These are phyloP conservation scores for Corvus moneduloides DNA, from an alignment of 2,113 vertebrate species.

Conservation along the genomic window DNA sequence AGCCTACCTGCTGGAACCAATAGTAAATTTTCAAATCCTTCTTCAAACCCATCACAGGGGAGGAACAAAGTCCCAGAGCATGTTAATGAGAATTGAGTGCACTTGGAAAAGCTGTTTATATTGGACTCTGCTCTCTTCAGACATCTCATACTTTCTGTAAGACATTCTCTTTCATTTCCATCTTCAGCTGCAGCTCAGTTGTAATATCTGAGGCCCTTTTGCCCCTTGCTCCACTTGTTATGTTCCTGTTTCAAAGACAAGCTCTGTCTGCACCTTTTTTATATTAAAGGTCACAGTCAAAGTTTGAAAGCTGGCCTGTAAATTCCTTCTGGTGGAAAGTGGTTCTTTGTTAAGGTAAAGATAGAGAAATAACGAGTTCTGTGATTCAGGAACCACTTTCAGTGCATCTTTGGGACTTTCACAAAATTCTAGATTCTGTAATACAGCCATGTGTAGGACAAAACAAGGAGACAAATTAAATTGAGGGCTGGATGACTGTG, in stretches of 20 bases:
- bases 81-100: background rate
- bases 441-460: background rate
- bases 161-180: background rate
- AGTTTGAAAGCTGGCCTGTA: background rate
- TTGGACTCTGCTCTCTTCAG: background rate
- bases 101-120: constrained; percentile 9
- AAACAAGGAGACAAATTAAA: background rate
- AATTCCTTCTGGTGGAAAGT: background rate
- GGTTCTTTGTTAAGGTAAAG: background rate
- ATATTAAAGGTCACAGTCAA: background rate
- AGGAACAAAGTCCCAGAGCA: background rate
- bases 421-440: background rate
- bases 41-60: background rate
- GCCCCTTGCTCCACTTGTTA: background rate
- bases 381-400: background rate
- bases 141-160: background rate
- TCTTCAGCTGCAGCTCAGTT: background rate
- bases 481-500: background rate
- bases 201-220: background rate
- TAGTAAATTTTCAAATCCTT: background rate
- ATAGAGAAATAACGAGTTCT: background rate
- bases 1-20: background rate
- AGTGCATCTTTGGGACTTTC: background rate
- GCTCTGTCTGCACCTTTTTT: background rate
- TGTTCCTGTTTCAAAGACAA: background rate